phyloP scores from a whole-genome alignment of 2,113 vertebrate species.

The Callionymus lyra region DNA sequence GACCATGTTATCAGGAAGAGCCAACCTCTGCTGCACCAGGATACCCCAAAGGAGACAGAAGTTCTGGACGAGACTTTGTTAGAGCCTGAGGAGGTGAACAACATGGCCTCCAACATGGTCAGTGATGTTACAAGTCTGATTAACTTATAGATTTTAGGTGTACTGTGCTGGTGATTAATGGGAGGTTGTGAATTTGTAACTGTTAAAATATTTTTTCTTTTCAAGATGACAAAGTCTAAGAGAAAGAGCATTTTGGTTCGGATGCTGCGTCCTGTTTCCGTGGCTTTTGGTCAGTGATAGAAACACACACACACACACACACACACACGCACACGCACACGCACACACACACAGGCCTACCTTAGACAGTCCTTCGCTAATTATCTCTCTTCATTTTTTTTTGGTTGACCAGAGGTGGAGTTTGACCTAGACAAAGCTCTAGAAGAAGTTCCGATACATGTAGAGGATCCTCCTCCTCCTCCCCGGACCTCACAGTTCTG shows the following conservation, averaged over 20 bases:
- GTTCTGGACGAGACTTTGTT: conserved; percentile 70
- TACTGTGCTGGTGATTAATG: no score
- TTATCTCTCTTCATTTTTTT: no score
- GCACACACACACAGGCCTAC: no score
- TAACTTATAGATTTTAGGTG: no score
- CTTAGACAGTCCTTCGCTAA: no score
- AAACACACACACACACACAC: no score
- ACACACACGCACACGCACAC: no score
- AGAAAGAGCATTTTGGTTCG: conserved; percentile 93
- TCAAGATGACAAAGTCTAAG: conserved; percentile 88
- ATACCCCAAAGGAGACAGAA: conserved; percentile 68
- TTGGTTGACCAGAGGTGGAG: conserved; percentile 77
- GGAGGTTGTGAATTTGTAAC: background rate
- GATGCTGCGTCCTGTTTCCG: conserved; percentile 90
- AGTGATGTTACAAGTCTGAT: background rate
- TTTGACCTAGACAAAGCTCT: conserved; percentile 94
- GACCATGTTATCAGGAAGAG: conserved; percentile 76
- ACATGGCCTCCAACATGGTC: conserved; percentile 79
- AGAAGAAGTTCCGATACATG: conserved; percentile 87
- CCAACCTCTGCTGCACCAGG: conserved; percentile 68
- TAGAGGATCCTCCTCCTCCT: conserved; percentile 73
- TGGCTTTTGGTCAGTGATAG: conserved; percentile 80
- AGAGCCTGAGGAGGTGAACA: conserved; percentile 60
- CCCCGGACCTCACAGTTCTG: conserved; percentile 1
- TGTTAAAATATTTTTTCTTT: background rate